Evolutionary conservation across 2,888 invertebrate species (phyloP), one percentile per base, ranked within the genome.

Genomic region (Ditylenchus weischeri): DNA sequence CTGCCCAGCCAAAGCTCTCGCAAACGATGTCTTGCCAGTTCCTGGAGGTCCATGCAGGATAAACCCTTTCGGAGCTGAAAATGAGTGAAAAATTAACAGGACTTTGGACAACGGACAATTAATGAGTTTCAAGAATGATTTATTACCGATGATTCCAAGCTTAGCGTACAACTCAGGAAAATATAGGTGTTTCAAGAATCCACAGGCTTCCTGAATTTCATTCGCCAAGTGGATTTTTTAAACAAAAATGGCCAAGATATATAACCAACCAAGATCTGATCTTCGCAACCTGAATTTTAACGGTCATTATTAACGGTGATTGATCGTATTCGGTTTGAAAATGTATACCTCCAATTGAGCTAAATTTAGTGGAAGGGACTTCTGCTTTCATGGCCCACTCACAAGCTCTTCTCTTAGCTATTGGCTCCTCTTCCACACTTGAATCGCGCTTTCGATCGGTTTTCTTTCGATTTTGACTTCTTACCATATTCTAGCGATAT

Each of bases 1-100:
- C 86, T 95, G 67, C 19, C 83, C 81, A 0, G 81, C 78, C 18
- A 83, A 69, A 8, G 79, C 81, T 69, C 72, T 60, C 38, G 72
- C 76, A 69, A 75, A 72, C 21, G 69, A 35, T 18, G 72, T 66
- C 48, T 78, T 78, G 50, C 61, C 70, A 38, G 36, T 65, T 29
- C 96, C 96, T 0, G 95, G 92, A 0, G 96, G 95, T 0, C 96
- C 96, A 84, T 95, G 93, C 59, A 96, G 86, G 8, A 43, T 43
- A 43, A 43, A 43, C 15, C 43, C 43, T 43, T 43, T 43, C 43
- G 43, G 43, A 13, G 43, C 43, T 29, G 29, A 29, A 29, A 29
- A 29, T 29, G 29, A 29, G n/a, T 5, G 5, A 29, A 29, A 29
- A 29, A 29, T 29, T 29, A 29, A 4, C 3, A 29, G 29, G 29